Conservation (phyloP, 1,140 invertebrate genomes). For the Caenorhabditis briggsae region DNA sequence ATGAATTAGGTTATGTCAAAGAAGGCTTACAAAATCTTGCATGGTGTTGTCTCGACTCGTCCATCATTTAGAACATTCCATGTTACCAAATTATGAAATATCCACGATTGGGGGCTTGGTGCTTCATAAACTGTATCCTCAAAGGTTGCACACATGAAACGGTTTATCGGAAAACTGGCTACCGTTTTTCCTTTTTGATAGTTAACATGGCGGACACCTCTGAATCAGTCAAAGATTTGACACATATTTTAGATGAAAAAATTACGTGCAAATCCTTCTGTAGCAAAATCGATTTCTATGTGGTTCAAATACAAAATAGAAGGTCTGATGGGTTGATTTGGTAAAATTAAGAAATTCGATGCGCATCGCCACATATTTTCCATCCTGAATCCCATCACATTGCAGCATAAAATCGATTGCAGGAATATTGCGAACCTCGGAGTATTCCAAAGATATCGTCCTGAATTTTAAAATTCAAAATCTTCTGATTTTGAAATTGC, state of each 20-base stretch:
- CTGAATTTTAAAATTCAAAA: not conserved
- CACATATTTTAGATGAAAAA: not conserved
- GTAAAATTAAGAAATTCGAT: not conserved
- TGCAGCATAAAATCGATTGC: not conserved
- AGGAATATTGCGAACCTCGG: not conserved
- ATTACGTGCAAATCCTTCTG: not conserved
- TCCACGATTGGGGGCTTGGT: not conserved
- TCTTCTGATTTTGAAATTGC: not conserved
- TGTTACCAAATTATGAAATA: not conserved
- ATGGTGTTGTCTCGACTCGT: not conserved
- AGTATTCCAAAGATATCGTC: not conserved
- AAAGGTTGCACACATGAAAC: not conserved
- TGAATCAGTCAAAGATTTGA: not conserved
- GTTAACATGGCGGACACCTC: not conserved
- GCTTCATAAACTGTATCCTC: no score
- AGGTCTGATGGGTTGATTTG: not conserved
- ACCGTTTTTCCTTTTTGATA: not conserved
- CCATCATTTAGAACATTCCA: not conserved
- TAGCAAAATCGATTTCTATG: not conserved
- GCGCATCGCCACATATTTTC: not conserved
- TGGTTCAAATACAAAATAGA: not conserved
- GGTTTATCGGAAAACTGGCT: conserved; percentile 4
- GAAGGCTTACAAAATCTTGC: no score
- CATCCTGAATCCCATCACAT: not conserved
- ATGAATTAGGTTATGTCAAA: no score